phyloP scores from a whole-genome alignment of 2,113 vertebrate genomes.

The Amblyornis subalaris region DNA sequence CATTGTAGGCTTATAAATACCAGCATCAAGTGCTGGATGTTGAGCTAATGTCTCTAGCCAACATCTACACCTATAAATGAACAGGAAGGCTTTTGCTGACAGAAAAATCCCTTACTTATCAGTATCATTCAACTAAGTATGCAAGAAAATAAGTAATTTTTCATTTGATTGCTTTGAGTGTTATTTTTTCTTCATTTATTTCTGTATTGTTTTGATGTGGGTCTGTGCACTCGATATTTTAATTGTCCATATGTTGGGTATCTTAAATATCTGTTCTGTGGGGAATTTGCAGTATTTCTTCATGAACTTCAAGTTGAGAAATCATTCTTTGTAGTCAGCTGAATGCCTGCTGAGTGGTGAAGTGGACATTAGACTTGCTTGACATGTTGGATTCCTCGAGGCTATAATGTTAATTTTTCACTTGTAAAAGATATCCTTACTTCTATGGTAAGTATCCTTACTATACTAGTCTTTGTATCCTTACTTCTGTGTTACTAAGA shows the following conservation, averaged over 20 bases:
- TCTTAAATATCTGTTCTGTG: not conserved
- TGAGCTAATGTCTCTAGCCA: not conserved
- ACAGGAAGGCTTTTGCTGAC: not conserved
- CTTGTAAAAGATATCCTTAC: not conserved
- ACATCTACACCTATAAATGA: not conserved
- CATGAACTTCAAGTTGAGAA: not conserved
- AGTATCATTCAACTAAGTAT: not conserved
- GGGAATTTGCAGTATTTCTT: not conserved
- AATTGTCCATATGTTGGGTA: not conserved
- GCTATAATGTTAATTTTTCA: not conserved
- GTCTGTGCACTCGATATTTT: not conserved
- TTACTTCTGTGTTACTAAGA: not conserved
- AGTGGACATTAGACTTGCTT: not conserved
- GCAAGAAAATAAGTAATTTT: not conserved
- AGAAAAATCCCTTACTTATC: not conserved
- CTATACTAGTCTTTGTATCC: not conserved
- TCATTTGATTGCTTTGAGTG: not conserved
- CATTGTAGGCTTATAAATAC: accelerated
- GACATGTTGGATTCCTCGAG: not conserved
- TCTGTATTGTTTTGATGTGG: not conserved
- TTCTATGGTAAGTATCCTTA: not conserved
- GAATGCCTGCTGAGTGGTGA: not conserved
- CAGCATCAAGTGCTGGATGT: not conserved
- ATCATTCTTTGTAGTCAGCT: not conserved
- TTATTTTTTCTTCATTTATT: not conserved